Percentiles rank a stretch among this genome's conserved stretches.
These are phyloP conservation scores for Nomada ruficornis DNA, from an alignment of 2,888 invertebrate species.

Conservation along the genomic window DNA sequence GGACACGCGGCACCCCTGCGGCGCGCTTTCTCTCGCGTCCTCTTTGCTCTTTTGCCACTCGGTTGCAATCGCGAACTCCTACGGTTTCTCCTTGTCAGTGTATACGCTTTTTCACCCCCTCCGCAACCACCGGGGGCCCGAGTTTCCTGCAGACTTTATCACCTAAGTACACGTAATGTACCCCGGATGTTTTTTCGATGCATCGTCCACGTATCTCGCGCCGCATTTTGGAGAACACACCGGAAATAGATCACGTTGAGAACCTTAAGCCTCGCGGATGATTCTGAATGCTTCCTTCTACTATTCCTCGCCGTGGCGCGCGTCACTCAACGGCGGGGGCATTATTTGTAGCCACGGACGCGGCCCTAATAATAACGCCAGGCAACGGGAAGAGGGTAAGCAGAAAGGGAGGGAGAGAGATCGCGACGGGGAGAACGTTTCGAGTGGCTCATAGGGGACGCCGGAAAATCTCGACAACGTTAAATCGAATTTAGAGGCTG, in stretches of 20 bases:
- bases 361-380: conserved; percentile 73
- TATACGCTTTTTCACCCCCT: conserved; percentile 13
- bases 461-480: conserved; percentile 57
- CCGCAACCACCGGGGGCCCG: background rate
- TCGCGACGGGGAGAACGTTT: conserved; percentile 26
- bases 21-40: conserved; percentile 59
- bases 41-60: conserved; percentile 10
- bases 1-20: conserved; percentile 64
- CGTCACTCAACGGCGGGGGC: conserved; percentile 68
- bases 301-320: conserved; percentile 26
- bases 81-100: background rate
- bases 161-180: too few species aligned
- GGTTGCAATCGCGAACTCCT: background rate
- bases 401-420: conserved; percentile 17
- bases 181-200: background rate
- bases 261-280: conserved; percentile 58
- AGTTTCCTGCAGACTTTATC: too few species aligned
- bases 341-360: conserved; percentile 73
- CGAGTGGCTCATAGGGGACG: conserved; percentile 29
- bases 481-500: conserved; percentile 53
- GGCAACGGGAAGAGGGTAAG: conserved; percentile 32
- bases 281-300: conserved; percentile 46
- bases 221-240: conserved; percentile 47
- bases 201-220: conserved; percentile 11
- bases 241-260: conserved; percentile 61